These are phyloP conservation scores for Dipodomys spectabilis DNA, from an alignment of 2,113 vertebrate species.

Conservation along the genomic window DNA sequence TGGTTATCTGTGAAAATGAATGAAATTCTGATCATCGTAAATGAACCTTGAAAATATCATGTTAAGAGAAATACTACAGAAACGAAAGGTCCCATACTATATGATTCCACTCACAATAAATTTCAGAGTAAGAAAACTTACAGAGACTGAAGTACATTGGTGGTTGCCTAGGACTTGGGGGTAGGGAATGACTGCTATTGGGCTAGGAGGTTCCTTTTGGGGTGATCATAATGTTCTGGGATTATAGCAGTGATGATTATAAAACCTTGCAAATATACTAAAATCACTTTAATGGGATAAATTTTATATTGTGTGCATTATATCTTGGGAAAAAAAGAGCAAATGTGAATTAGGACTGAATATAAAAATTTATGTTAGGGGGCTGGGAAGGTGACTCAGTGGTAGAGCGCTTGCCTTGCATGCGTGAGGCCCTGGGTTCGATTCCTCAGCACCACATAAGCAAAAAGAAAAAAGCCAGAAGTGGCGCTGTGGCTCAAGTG, in stretches of 20 bases:
- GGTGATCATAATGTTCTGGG: not conserved
- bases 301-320: slow-evolving; percentile 22
- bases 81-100: not conserved
- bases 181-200: not conserved
- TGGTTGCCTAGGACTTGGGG: not conserved
- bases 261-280: not conserved
- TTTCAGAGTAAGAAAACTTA: not conserved
- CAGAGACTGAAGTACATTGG: not conserved
- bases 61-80: not conserved
- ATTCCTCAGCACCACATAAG: too few species aligned
- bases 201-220: not conserved
- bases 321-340: slow-evolving; percentile 14
- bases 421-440: too few species aligned
- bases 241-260: not conserved
- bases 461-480: too few species aligned
- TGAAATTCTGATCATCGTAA: not conserved
- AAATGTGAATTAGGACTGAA: slow-evolving; percentile 34
- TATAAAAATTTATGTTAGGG: not conserved
- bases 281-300: not conserved
- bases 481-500: too few species aligned
- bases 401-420: too few species aligned
- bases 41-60: not conserved
- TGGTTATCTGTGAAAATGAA: not conserved
- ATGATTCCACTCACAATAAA: not conserved
- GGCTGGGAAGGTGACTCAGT: too few species aligned